Base-by-base conservation (phyloP, 2,888 invertebrate species). In the Aspidapion aeneum region DNA sequence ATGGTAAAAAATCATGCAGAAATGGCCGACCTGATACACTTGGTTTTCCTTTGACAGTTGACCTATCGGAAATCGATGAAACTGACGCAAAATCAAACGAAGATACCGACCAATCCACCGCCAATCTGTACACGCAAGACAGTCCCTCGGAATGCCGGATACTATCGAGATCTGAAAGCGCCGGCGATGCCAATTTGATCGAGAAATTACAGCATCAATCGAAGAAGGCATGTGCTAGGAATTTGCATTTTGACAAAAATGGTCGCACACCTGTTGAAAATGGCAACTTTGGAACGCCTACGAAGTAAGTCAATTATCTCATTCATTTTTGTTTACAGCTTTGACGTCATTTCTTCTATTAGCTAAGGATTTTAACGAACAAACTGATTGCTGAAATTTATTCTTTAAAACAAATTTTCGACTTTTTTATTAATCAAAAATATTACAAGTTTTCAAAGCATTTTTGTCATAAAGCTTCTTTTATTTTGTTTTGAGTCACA, bases 121-220 rank as follows among this genome's bases (percentile, higher is more conserved):
- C 58, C 18, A 62, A 12, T 12, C 49, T 63, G 1, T 63, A 61
- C 54, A 20, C 56, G 1, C 64, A 63, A 52, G 86, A 87, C 63
- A 88, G 85, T 73, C 86, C 86, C 22, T 84, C 86, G 12, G 87
- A 87, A 71, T 78, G 85, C 18, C 80, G 86, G 1, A 60, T 87
- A 56, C 75, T 88, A 21, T 85, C 86, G 0, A 81, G 87, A 66
- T 89, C 89, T 0, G 89, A 90, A 73, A 91, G 90, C 74, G 92
- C 90, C 0, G 90, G 89, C n/a, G 92, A 92, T 77, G 88, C 90
- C 3, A 88, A 90, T 73, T 88, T 92, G 48, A 79, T 90, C 35
- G 88, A 89, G 70, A 90, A 90, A 73, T 77, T 90, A 55, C 87
- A 88, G 74, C 83, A 84, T 60, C 75, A 70, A 56, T 75, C 71